Base-by-base conservation (phyloP, 2,888 invertebrate genomes). In the Phaonia tiefii region DNA sequence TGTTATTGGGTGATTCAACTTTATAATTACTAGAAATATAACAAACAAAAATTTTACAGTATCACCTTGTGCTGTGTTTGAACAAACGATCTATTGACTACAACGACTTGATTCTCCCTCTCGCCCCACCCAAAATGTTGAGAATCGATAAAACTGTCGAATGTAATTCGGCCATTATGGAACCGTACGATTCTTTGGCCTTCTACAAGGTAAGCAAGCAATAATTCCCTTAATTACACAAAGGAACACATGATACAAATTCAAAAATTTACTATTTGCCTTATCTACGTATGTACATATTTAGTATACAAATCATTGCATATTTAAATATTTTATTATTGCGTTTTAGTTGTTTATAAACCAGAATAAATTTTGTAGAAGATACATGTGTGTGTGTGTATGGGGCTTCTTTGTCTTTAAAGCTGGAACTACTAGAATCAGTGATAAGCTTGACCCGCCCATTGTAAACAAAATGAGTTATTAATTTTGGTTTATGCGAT, bases 121-220 rank as follows among this genome's bases (percentile, higher is more conserved):
- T 8, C 3, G 8, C 31, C 31, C 3, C 3, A 31, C 3, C 3
- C 31, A 44, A 58, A 78, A 83, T 83, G 83, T 39, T 74, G 60
- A 80, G 78, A 82, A 69, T 81, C 66, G 79, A 81, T 66, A 79
- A 44, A 5, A 75, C 70, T 11, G 22, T 51, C 8, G 79, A 74
- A 58, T 72, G 49, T 82, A 85, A 80, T 83, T 67, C 89, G 31
- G 85, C 89, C 51, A 89, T 89, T 78, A 89, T 89, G 89, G 88
- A 89, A 72, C 88, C 89, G 22, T 85, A 84, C 83, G 86, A 87
- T 63, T 86, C 87, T 65, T 76, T 87, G 80, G 84, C 85, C 77
- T 87, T 86, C 83, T 86, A 85, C 85, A 88, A 89, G 88, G 89
- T 89, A 87, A 88, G 85, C 39, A 66, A 51, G 66, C 31, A 5